Percentiles rank a stretch among this genome's conserved stretches.
These are phyloP conservation scores for Lacerta agilis DNA, from an alignment of 2,797 vertebrate species.

Conservation along the genomic window DNA sequence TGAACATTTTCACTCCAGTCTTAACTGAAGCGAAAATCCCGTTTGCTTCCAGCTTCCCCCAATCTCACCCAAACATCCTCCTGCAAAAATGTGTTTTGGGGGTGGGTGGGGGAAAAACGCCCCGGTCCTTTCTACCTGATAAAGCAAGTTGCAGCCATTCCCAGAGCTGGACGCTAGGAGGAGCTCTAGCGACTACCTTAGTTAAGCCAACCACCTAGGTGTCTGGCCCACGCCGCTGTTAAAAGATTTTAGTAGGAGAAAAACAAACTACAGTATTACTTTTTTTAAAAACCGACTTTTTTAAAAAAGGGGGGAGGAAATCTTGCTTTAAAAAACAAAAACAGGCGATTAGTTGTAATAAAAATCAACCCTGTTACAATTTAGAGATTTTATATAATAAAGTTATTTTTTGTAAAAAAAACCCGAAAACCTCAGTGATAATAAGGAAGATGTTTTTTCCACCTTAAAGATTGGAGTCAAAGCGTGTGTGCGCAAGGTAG, in stretches of 20 bases:
- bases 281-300: background rate
- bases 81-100: background rate
- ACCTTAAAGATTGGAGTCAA: no score
- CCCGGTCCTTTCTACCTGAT: constrained; percentile 38
- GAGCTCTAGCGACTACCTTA: constrained; percentile 73
- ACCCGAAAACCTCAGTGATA: no score
- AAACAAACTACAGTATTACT: background rate
- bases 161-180: constrained; percentile 61
- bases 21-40: background rate
- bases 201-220: no score
- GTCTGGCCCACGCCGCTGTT: background rate
- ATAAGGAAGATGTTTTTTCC: no score
- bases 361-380: background rate
- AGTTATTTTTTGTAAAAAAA: no score
- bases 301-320: background rate
- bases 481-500: no score
- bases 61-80: background rate
- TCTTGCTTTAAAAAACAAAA: background rate
- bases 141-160: constrained; percentile 34
- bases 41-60: background rate
- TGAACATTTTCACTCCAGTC: no score
- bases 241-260: background rate
- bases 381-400: background rate
- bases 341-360: background rate
- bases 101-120: background rate